Conservation (phyloP, 2,888 invertebrate genomes). For the Pristionchus maxplancki region DNA sequence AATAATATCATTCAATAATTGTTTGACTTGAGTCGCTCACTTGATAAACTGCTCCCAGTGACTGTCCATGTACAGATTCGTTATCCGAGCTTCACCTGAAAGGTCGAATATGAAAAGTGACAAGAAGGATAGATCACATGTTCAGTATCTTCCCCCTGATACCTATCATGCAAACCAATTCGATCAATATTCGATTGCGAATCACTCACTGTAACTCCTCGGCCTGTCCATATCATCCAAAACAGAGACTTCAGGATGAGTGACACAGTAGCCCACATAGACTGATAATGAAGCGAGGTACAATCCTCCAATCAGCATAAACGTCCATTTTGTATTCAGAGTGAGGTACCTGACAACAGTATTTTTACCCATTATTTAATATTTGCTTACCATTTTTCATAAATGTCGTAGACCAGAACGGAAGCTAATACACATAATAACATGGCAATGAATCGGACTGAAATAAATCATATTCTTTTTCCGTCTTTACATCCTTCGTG, state of each 20-base stretch:
- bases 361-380: neutral
- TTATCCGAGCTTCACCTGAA: neutral
- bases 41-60: neutral
- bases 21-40: neutral
- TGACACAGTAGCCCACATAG: neutral
- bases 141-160: too few relatives aligned
- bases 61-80: neutral
- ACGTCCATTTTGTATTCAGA: constrained; percentile 6
- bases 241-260: neutral
- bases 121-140: too few relatives aligned
- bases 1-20: neutral
- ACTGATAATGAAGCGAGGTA: neutral
- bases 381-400: neutral
- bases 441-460: neutral
- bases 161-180: too few relatives aligned
- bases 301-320: neutral
- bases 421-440: neutral
- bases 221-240: neutral
- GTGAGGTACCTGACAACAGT: neutral
- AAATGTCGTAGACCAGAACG: neutral
- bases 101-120: neutral
- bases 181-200: too few relatives aligned
- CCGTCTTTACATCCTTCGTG: neutral
- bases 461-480: neutral
- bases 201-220: neutral